Conservation (phyloP, 2,888 invertebrate genomes). For the Thecocarcelia acutangulata region DNA sequence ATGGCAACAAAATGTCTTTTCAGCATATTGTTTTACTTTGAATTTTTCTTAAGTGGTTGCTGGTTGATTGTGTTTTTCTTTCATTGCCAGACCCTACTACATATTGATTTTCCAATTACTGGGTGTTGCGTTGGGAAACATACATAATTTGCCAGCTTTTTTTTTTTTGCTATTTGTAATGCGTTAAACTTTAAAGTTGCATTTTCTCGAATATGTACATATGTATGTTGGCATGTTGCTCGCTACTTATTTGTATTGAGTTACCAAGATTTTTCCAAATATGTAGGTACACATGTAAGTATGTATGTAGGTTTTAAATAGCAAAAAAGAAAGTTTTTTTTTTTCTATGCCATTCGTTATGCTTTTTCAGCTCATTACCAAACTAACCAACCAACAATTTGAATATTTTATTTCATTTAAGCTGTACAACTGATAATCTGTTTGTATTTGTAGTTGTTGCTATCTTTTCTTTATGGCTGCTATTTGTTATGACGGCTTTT, state of each 20-base stretch:
- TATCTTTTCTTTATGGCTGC: conserved; percentile 23
- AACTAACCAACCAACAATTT: conserved; percentile 14
- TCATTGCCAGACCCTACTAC: conserved; percentile 23
- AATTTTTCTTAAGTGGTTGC: conserved; percentile 21
- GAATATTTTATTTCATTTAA: conserved; percentile 26
- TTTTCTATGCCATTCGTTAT: not conserved
- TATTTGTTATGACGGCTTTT: conserved; percentile 53
- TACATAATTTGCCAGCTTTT: conserved; percentile 9
- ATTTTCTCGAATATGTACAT: too few species aligned
- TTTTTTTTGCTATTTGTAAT: not conserved
- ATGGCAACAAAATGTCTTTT: conserved; percentile 59
- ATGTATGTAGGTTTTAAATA: not conserved
- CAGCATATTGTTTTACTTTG: conserved; percentile 25
- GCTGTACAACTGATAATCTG: not conserved
- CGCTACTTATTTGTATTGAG: conserved; percentile 31
- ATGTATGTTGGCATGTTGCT: conserved; percentile 14
- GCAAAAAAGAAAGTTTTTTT: conserved; percentile 60
- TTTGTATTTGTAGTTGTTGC: conserved; percentile 2
- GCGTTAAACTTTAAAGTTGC: not conserved
- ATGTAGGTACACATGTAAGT: not conserved
- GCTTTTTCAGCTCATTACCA: conserved; percentile 15
- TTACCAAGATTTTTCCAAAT: conserved; percentile 37
- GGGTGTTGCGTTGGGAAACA: conserved; percentile 19
- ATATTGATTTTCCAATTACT: conserved; percentile 63
- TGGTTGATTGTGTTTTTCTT: not conserved